These are phyloP conservation scores for Acanthococcus lagerstroemiae DNA, from an alignment of 2,888 invertebrate species.

Conservation along the genomic window DNA sequence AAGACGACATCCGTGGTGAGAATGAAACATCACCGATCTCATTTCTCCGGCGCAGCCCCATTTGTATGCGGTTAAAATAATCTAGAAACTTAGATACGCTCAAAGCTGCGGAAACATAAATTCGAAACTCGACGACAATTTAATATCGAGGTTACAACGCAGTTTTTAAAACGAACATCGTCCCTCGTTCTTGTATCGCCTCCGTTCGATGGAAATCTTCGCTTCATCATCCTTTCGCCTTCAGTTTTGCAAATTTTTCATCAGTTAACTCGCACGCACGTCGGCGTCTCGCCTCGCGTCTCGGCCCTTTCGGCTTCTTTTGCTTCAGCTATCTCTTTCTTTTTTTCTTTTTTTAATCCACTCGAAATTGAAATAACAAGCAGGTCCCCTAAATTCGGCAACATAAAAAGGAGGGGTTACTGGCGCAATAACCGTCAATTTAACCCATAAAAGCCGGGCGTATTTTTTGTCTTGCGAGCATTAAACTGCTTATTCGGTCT, in stretches of 20 bases:
- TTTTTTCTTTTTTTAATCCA: neutral
- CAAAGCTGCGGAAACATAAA: neutral
- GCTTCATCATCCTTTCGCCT: neutral
- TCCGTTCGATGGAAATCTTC: neutral
- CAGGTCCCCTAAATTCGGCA: neutral
- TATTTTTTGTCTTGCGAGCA: neutral
- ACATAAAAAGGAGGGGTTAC: neutral
- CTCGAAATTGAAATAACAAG: neutral
- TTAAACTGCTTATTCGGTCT: neutral
- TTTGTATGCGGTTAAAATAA: too few species aligned
- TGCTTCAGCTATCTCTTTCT: neutral
- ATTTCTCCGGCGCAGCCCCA: too few species aligned
- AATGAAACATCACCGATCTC: too few species aligned
- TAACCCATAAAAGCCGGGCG: neutral
- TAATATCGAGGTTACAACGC: neutral
- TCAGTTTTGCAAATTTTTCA: neutral
- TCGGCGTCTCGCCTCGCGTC: neutral
- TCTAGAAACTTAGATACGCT: too few species aligned
- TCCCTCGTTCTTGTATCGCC: too few species aligned
- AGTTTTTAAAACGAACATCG: too few species aligned
- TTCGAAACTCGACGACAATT: neutral
- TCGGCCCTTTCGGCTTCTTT: neutral
- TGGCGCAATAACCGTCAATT: conserved; percentile 1
- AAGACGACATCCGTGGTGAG: too few species aligned
- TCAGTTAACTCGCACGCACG: neutral